These are phyloP conservation scores for Phasia obesa DNA, from an alignment of 2,888 invertebrate species.

Conservation along the genomic window DNA sequence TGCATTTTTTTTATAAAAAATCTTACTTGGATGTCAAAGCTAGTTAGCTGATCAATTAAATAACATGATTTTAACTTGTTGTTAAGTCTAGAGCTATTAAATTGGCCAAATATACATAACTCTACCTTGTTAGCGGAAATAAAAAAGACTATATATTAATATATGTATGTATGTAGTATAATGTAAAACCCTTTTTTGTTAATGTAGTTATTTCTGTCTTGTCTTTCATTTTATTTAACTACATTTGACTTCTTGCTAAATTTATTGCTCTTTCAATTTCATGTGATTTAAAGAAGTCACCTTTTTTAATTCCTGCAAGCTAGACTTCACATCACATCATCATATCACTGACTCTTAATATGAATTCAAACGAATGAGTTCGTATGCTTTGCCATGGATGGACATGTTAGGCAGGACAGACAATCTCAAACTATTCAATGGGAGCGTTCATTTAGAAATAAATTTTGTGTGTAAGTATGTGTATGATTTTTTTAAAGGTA, in stretches of 20 bases:
- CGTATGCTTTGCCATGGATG: constrained; percentile 4
- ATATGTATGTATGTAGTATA: background rate
- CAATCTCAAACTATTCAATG: constrained; percentile 49
- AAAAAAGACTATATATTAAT: background rate
- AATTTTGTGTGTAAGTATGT: constrained; percentile 33
- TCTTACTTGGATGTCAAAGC: constrained; percentile 47
- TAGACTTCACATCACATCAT: constrained; percentile 67
- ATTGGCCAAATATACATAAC: constrained; percentile 5
- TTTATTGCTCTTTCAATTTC: constrained; percentile 67
- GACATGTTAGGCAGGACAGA: constrained; percentile 17
- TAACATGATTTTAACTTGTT: constrained; percentile 48
- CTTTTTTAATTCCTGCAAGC: constrained; percentile 16
- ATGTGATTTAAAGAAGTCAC: constrained; percentile 70
- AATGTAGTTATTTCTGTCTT: constrained; percentile 24
- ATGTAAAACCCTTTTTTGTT: constrained; percentile 21
- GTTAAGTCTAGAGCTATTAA: constrained; percentile 27
- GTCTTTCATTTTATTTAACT: constrained; percentile 63
- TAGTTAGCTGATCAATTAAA: constrained; percentile 66
- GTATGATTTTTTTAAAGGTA: constrained; percentile 40
- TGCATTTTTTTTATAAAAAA: constrained; percentile 4
- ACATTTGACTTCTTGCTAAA: constrained; percentile 63
- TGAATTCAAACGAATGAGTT: constrained; percentile 22
- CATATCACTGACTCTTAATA: constrained; percentile 63
- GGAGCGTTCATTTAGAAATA: constrained; percentile 67
- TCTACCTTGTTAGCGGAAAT: constrained; percentile 43